A percentile compares a stretch with the other conserved stretches of the same genome.
Conservation (phyloP, 2,888 invertebrate genomes). For the Asteroscopus sphinx region DNA sequence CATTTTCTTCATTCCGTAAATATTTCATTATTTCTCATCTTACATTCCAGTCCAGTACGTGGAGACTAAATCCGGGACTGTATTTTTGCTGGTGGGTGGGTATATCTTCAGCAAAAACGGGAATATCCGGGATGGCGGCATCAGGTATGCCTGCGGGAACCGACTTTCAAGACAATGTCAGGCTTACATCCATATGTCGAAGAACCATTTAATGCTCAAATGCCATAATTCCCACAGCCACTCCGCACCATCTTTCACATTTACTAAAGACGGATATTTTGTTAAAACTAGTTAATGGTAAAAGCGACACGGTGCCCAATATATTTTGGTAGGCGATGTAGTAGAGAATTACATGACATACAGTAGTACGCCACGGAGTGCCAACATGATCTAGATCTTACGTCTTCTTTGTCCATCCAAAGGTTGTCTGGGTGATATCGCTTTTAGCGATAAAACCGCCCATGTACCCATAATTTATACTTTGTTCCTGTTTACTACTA, state of each 20-base stretch:
- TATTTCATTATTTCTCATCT: background rate
- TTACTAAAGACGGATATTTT: slow-evolving; percentile 42
- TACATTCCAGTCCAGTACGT: slow-evolving; percentile 60
- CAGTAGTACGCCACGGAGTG: too few relatives aligned
- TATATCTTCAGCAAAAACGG: slow-evolving; percentile 64
- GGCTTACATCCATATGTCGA: slow-evolving; percentile 58
- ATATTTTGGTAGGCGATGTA: too few relatives aligned
- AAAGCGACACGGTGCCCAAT: background rate
- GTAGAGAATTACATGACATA: too few relatives aligned
- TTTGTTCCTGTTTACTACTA: too few relatives aligned
- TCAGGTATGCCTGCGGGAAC: slow-evolving; percentile 59
- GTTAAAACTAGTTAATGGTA: slow-evolving; percentile 20
- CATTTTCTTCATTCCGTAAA: slow-evolving; percentile 24
- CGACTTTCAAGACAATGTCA: slow-evolving; percentile 56
- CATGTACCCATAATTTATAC: too few relatives aligned
- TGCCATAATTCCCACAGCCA: slow-evolving; percentile 54
- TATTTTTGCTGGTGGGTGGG: slow-evolving; percentile 57
- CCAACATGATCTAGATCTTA: too few relatives aligned
- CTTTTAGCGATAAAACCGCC: too few relatives aligned
- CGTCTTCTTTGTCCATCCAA: too few relatives aligned
- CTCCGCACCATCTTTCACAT: slow-evolving; percentile 34
- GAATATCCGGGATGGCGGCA: slow-evolving; percentile 46
- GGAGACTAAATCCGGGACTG: slow-evolving; percentile 47
- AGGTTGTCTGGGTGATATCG: too few relatives aligned
- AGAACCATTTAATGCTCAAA: slow-evolving; percentile 54